Evolutionary conservation across 2,797 vertebrate genomes (phyloP).

Genomic region (Thunnus albacares): DNA sequence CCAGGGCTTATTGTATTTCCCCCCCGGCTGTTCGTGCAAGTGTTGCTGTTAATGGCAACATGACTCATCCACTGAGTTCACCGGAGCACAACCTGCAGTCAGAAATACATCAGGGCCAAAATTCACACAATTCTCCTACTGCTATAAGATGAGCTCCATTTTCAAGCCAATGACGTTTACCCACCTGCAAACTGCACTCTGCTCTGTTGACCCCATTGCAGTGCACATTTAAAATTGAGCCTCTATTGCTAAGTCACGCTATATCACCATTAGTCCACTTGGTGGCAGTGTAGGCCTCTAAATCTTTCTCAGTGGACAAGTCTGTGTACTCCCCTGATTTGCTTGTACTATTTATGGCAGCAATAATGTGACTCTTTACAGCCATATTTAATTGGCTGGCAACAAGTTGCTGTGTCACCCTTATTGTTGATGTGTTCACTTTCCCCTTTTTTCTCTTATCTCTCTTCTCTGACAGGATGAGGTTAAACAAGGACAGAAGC

Average conservation of each 20-base stretch:
- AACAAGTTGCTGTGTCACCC: slow-evolving; percentile 49
- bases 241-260: not conserved
- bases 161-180: slow-evolving; percentile 19
- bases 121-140: slow-evolving; percentile 17
- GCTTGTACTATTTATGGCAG: slow-evolving; percentile 45
- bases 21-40: slow-evolving; percentile 11
- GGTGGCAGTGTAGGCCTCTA: slow-evolving; percentile 74
- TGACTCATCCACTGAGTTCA: slow-evolving; percentile 51
- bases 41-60: slow-evolving; percentile 48
- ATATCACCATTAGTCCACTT: slow-evolving; percentile 63
- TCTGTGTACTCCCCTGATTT: slow-evolving; percentile 14
- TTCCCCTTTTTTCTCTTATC: slow-evolving; percentile 12
- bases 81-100: slow-evolving; percentile 7
- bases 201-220: slow-evolving; percentile 28
- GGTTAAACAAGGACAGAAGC: slow-evolving; percentile 64
- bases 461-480: slow-evolving; percentile 66
- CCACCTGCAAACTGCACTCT: slow-evolving; percentile 12
- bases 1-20: slow-evolving; percentile 13
- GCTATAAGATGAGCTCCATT: slow-evolving; percentile 12
- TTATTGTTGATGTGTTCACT: slow-evolving; percentile 31
- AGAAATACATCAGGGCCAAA: slow-evolving; percentile 22
- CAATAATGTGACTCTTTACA: slow-evolving; percentile 43
- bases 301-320: slow-evolving; percentile 22
- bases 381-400: slow-evolving; percentile 43
- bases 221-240: not conserved